Conservation (phyloP, 2,888 invertebrate genomes). For the Harpagoxenus sublaevis region DNA sequence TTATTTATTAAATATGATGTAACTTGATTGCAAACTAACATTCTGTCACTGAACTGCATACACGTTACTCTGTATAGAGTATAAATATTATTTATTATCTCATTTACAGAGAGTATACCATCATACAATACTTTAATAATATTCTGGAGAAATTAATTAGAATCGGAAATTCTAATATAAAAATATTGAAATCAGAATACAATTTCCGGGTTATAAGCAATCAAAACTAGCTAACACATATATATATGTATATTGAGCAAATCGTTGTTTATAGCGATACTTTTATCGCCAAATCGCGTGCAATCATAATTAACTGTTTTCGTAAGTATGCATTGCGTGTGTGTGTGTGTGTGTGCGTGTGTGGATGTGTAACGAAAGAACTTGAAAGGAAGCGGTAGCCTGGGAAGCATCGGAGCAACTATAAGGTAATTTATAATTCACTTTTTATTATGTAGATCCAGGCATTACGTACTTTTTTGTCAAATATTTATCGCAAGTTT, state of each 20-base stretch:
- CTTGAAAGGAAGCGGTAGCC: background rate
- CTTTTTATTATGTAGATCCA: background rate
- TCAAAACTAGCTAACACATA: background rate
- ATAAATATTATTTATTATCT: background rate
- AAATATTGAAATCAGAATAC: background rate
- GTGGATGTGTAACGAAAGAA: background rate
- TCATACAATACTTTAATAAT: background rate
- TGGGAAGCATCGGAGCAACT: background rate
- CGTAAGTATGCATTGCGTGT: background rate
- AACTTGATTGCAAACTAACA: background rate
- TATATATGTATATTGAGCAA: background rate
- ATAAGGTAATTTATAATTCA: background rate
- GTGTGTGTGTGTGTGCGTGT: background rate
- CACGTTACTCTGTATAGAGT: background rate
- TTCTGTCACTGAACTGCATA: background rate
- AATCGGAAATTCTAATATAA: background rate
- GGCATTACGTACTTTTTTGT: background rate
- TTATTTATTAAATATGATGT: background rate
- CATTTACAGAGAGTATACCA: background rate
- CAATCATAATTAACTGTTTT: background rate
- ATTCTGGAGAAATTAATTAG: background rate
- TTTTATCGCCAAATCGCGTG: background rate
- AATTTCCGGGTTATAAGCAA: background rate
- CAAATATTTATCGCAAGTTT: background rate
- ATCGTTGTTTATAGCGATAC: background rate